Percentiles rank a stretch among this genome's conserved stretches.
phyloP scores from a whole-genome alignment of 2,113 vertebrate species.

The Catharus fuscescens region DNA sequence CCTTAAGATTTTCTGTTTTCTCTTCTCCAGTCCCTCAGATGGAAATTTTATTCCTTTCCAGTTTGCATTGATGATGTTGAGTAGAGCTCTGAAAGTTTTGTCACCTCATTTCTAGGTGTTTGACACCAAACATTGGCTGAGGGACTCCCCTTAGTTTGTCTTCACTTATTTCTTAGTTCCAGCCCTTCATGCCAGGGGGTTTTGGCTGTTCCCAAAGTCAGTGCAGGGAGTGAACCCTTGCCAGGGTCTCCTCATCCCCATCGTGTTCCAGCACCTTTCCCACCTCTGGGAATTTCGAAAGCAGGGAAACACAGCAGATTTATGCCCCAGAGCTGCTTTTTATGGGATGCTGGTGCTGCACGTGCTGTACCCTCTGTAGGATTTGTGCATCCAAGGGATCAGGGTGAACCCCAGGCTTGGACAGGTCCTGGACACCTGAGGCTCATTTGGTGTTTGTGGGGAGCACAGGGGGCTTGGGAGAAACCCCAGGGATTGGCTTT shows the following conservation, averaged over 20 bases:
- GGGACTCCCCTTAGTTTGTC: neutral
- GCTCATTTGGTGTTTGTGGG: rapidly evolving
- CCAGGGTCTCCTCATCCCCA: neutral
- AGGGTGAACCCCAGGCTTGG: rapidly evolving
- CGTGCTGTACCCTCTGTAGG: rapidly evolving
- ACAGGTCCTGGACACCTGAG: neutral
- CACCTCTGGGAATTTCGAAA: neutral
- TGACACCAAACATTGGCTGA: neutral
- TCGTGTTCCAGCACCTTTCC: rapidly evolving
- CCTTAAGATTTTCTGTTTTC: neutral
- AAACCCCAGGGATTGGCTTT: neutral
- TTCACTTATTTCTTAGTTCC: neutral
- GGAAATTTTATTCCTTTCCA: neutral
- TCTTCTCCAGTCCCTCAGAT: neutral
- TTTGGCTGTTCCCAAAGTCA: neutral
- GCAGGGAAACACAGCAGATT: neutral
- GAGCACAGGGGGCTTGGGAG: neutral
- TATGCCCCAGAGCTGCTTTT: rapidly evolving
- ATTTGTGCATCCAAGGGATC: rapidly evolving
- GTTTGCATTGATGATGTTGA: neutral
- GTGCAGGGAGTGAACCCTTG: rapidly evolving
- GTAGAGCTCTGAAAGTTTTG: neutral
- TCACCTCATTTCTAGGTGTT: neutral
- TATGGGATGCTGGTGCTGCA: neutral
- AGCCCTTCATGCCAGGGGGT: neutral